Base-by-base conservation (phyloP, 1,140 invertebrate genomes). In the Mercenaria mercenaria region DNA sequence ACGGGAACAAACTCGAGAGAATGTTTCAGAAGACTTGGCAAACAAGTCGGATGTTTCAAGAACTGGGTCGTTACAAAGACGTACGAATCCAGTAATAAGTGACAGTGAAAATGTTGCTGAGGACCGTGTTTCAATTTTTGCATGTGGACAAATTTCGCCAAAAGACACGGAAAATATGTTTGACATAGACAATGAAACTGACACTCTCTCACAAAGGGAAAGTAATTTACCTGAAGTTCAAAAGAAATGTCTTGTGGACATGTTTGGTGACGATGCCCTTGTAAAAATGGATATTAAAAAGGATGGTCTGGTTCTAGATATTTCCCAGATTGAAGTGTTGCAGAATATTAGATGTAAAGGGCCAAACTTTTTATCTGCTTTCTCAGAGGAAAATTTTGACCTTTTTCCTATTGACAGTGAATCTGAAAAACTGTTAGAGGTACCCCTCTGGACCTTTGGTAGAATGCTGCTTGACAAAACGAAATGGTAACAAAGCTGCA, bases 191-290 rank as follows among this genome's bases (percentile, higher is more conserved):
- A 11, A 8, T 56, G 8, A 56, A 6, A 18, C 26, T 6, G 4
- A 67, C 32, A 67, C 4, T 37, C 26, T 32, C 32, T 29, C 32
- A 8, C 3, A 4, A 20, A 29, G 32, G 18, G 29, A 32, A 32
- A n/a, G 32, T 67, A 61, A 61, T 23, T 67, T 67, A 20, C 8
- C 61, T 23, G 61, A 67, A 4, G 8, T 1, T 11, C 3, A 29
- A 23, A 85, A 72, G 72, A 64, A 41, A 29, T 69, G 82, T 72
- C 34, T 85, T 4, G 72, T 6, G 47, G 52, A 56, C 15, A 56
- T 56, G 15, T 56, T 56, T 56, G 52, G 52, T 56, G 52, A 56
- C 3, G 52, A 56, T 56, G 52, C 52, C 52, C 15, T 20, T 20
- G 20, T 56, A 4, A 13, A 4, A 23, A 8, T 23, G n/a, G 52